Base-by-base conservation (phyloP, 2,888 invertebrate species). In the Drosophila trichaetosa region DNA sequence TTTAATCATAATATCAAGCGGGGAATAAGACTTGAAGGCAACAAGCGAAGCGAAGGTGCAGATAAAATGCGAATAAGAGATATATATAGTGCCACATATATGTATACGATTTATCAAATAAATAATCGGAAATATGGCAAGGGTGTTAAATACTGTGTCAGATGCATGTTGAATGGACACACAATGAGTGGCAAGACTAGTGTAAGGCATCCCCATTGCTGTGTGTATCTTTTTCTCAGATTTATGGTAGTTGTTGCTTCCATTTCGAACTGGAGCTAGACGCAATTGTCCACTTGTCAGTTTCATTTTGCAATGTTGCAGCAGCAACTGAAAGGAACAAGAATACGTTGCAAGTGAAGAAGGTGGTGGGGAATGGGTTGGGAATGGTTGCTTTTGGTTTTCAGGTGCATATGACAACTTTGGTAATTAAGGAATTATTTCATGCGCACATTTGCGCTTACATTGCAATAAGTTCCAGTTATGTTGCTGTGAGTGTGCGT, bases 341-440 rank as follows among this genome's bases (percentile, higher is more conserved):
- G 56, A 7, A 36, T 11, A 18, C 11, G 16, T 33, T 16, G 33
- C 21, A 10, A 21, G 21, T n/a, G 34, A 16, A 24, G 21, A 7
- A 21, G 16, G 8, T 4, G 16, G 16, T 5, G 13, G 1, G 7
- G 13, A 36, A 62, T n/a, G 60, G 16, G 21, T 0, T n/a, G 3
- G 13, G 8, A 29, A 62, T 16, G 60, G 34, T 34, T 49, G 29
- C 31, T 36, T 49, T 54, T 38, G 31, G 48, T 67, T 59, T 70
- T 67, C 73, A 73, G 70, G 51, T 83, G 82, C 72, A 73, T 58
- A 65, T 80, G 87, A 84, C 83, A 89, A 89, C 83, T 87, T 88
- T 84, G 87, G 89, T 89, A 89, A 87, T 87, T 87, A 87, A 85
- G 87, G 79, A 87, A 89, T 87, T 89, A 85, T 87, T 85, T 87